These are phyloP conservation scores for Mesorhabditis spiculigera DNA, from an alignment of 2,888 invertebrate genomes.

Conservation along the genomic window DNA sequence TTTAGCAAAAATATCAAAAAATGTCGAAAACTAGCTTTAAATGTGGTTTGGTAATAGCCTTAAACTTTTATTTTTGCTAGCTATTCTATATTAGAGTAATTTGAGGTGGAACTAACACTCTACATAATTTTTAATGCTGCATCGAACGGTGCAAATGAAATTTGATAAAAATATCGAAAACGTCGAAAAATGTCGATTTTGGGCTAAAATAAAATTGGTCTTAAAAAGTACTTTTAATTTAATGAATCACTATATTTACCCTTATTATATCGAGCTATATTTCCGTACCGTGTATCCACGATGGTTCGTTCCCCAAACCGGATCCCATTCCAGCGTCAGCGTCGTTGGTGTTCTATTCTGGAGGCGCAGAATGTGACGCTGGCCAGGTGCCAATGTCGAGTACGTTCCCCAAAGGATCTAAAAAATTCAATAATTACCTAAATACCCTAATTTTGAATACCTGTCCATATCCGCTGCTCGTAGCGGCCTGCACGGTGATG, in stretches of 20 bases:
- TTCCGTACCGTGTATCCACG: slow-evolving; percentile 48
- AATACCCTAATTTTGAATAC: not conserved
- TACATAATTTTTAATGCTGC: no score
- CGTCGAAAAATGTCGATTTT: no score
- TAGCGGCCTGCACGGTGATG: slow-evolving; percentile 59
- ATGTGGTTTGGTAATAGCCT: no score
- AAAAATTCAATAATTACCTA: not conserved
- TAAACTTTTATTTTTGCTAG: no score
- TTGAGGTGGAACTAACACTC: no score
- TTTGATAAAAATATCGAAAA: no score
- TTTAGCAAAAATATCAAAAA: no score
- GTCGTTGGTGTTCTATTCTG: slow-evolving; percentile 56
- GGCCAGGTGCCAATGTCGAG: slow-evolving; percentile 55
- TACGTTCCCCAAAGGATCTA: slow-evolving; percentile 57
- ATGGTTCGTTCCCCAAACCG: slow-evolving; percentile 54
- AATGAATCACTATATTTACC: not conserved
- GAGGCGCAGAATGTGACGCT: slow-evolving; percentile 53
- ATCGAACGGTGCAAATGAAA: no score
- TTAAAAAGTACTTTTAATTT: not conserved
- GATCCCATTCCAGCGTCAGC: slow-evolving; percentile 57
- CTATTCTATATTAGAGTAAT: no score
- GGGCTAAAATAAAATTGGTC: not conserved
- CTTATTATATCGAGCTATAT: not conserved
- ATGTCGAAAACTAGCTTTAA: no score
- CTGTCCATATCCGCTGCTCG: slow-evolving; percentile 54